phyloP scores from a whole-genome alignment of 2,797 vertebrate genomes.

The Arctocebus calabarensis region DNA sequence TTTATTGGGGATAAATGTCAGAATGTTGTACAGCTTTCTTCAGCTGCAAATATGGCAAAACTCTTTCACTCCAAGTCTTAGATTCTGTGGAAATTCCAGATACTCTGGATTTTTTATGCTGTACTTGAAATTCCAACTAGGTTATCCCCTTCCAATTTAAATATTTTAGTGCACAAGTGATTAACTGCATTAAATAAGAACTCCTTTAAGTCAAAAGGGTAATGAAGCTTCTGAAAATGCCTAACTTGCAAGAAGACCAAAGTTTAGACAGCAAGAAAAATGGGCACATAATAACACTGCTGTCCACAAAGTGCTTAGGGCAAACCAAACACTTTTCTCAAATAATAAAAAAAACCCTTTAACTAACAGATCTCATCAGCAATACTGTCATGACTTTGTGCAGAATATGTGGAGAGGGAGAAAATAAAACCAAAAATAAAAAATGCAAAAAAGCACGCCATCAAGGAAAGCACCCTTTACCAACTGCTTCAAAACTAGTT shows the following conservation, averaged over 20 bases:
- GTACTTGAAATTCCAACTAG: conserved; percentile 52
- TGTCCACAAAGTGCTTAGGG: conserved; percentile 10
- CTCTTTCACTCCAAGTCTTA: conserved; percentile 7
- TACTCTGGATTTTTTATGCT: conserved; percentile 17
- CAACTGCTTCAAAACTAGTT: conserved; percentile 26
- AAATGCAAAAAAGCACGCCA: conserved; percentile 55
- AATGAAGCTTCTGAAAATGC: conserved; percentile 7
- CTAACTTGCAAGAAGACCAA: conserved; percentile 38
- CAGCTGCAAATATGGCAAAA: conserved; percentile 37
- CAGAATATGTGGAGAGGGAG: not conserved
- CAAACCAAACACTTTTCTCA: conserved; percentile 52
- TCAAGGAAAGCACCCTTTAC: conserved; percentile 28
- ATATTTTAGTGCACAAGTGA: conserved; percentile 40
- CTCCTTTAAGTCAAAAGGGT: conserved; percentile 32
- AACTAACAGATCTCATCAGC: conserved; percentile 27
- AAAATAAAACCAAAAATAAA: conserved; percentile 41
- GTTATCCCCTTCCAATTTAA: conserved; percentile 39
- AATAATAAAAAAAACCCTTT: not conserved
- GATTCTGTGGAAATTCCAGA: not conserved
- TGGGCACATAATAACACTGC: not conserved
- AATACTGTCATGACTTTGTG: conserved; percentile 15
- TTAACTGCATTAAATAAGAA: conserved; percentile 54
- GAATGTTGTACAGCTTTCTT: conserved; percentile 37
- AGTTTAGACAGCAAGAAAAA: conserved; percentile 24
- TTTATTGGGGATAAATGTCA: conserved; percentile 39